Percentiles rank a stretch among this genome's conserved stretches.
These are phyloP conservation scores for Copidosoma aretas DNA, from an alignment of 2,888 invertebrate genomes.

Conservation along the genomic window DNA sequence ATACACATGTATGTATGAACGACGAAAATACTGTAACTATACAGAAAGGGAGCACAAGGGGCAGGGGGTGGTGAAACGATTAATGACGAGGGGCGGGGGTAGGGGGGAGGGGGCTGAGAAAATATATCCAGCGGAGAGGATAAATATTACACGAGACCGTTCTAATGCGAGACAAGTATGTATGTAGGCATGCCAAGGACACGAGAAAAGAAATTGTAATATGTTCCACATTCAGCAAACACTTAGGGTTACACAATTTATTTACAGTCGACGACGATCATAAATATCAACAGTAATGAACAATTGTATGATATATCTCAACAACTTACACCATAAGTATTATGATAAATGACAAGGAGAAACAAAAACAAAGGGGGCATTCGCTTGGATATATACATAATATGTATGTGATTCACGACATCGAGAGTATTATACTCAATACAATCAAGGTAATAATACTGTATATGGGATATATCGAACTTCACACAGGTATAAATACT, in stretches of 20 bases:
- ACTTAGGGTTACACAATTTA: constrained; percentile 23
- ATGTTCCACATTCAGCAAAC: constrained; percentile 33
- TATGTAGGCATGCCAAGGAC: constrained; percentile 30
- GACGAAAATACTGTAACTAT: too few species aligned
- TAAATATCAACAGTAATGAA: not conserved
- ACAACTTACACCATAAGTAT: constrained; percentile 3
- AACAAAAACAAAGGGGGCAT: constrained; percentile 37
- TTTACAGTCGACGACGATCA: constrained; percentile 31
- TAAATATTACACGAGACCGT: constrained; percentile 22
- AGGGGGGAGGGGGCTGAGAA: constrained; percentile 10
- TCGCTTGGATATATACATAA: constrained; percentile 9
- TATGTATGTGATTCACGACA: constrained; percentile 27
- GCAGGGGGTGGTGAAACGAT: constrained; percentile 6
- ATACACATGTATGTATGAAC: too few species aligned
- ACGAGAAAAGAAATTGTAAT: constrained; percentile 6
- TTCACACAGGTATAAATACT: constrained; percentile 20
- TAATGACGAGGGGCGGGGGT: constrained; percentile 7
- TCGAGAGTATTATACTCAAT: not conserved
- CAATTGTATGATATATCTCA: too few species aligned
- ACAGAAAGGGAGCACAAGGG: not conserved
- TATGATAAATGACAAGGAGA: constrained; percentile 17
- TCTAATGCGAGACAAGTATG: constrained; percentile 32
- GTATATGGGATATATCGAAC: constrained; percentile 23
- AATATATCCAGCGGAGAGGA: not conserved
- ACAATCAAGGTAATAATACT: constrained; percentile 16